phyloP scores from a whole-genome alignment of 2,113 vertebrate species.

The Taurulus bubalis region DNA sequence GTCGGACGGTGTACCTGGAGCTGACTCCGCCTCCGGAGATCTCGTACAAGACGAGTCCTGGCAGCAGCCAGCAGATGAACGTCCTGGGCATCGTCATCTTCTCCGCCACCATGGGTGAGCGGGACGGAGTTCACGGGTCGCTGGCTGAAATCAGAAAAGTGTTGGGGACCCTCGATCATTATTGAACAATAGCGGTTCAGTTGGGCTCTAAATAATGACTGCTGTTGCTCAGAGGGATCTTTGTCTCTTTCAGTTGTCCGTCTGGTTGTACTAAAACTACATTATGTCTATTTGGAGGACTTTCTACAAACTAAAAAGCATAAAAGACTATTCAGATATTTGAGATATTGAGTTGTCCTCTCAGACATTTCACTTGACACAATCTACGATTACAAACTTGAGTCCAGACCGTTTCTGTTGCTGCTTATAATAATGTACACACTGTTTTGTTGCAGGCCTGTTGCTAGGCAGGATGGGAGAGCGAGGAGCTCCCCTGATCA shows the following conservation, averaged over 20 bases:
- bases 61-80: slow-evolving; percentile 92
- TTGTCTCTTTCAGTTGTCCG: not conserved
- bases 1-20: slow-evolving; percentile 85
- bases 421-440: not conserved
- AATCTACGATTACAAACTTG: no score
- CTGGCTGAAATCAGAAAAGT: not conserved
- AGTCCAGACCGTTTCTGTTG: not conserved
- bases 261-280: not conserved
- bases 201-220: not conserved
- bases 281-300: not conserved
- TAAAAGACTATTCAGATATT: not conserved
- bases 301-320: not conserved
- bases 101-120: slow-evolving; percentile 91
- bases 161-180: not conserved
- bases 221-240: not conserved
- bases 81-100: slow-evolving; percentile 93
- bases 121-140: no score
- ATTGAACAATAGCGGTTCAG: not conserved
- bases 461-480: slow-evolving; percentile 91
- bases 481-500: slow-evolving; percentile 86
- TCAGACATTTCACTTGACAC: not conserved
- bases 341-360: not conserved
- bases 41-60: slow-evolving; percentile 86
- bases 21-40: slow-evolving; percentile 87
- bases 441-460: slow-evolving; percentile 77